Evolutionary conservation across 1,140 invertebrate species (phyloP).

Genomic region (Leptoteleia sp.): DNA sequence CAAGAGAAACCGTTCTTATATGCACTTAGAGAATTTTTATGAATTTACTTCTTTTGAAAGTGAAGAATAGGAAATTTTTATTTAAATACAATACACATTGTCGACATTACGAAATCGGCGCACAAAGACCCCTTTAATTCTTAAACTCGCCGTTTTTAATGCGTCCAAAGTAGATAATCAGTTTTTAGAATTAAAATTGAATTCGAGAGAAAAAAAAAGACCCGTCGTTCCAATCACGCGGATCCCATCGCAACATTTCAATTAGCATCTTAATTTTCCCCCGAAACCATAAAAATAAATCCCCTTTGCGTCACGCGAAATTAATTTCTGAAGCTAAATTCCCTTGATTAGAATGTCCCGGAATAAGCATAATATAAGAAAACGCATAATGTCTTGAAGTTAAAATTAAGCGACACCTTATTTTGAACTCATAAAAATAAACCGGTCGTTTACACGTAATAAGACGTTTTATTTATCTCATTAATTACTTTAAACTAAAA

Average conservation of each 20-base stretch:
- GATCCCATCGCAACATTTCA: no score
- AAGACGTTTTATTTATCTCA: no score
- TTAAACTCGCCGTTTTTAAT: not conserved
- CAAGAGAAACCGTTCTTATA: slow-evolving; percentile 8
- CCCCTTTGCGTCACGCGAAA: no score
- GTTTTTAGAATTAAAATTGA: slow-evolving; percentile 8
- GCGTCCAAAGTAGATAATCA: slow-evolving; percentile 2
- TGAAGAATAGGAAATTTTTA: slow-evolving; percentile 16
- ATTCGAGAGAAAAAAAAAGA: not conserved
- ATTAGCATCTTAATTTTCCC: no score
- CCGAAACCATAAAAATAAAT: no score
- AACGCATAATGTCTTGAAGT: no score
- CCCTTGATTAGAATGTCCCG: no score
- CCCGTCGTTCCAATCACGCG: no score
- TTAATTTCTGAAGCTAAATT: no score
- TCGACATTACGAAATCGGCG: slow-evolving; percentile 14
- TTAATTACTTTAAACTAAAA: no score
- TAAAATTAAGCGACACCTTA: not conserved
- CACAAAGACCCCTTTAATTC: slow-evolving; percentile 14
- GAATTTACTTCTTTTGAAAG: slow-evolving; percentile 14
- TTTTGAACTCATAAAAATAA: not conserved
- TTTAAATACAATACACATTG: slow-evolving; percentile 31
- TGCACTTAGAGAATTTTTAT: slow-evolving; percentile 19
- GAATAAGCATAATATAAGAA: not conserved
- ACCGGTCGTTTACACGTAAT: no score